Evolutionary conservation across 2,797 vertebrate species (phyloP), one percentile per base, ranked within the genome.

Genomic region (Poecile montanus): DNA sequence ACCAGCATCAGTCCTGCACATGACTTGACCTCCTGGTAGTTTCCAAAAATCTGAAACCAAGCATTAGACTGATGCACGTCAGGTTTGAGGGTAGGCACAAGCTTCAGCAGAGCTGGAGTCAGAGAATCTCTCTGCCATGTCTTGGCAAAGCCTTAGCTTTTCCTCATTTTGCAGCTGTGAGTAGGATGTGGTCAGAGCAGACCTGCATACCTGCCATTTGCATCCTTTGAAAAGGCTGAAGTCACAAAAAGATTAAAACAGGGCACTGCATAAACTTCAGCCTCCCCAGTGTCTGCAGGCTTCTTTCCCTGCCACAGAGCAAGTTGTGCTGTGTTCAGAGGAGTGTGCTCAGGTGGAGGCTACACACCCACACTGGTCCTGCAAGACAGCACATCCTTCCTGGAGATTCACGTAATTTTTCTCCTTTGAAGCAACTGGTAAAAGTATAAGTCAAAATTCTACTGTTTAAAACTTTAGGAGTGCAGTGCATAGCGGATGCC

Each of bases 1-100:
- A 36, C 38, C 42, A 8, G 1, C 47, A 45, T 57, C 0, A 0
- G 61, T 56, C 47, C 42, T 73, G 32, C 48, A 10, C 0, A 0
- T 16, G 14, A 14, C 45, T 65, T 75, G 44, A 19, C 17, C 58
- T 83, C n/a, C 62, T 70, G 11, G 19, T 44, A 47, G 73, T 72
- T 93, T 75, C 73, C 77, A 82, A 27, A 78, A 91, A 53, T 42
- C 70, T 53, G 89, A 85, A 82, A 60, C 10, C n/a, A 38, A 44
- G 21, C 5, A 0, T 68, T 57, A 61, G 42, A 44, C 7, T 57
- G 61, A 50, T 17, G 7, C 17, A 6, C 0, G 0, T 54, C 5
- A 54, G 79, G 48, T 70, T 53, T 84, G 36, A 78, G 25, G 9
- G 16, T 29, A 67, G 60, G 38, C 20, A 50, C 5, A 20, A 22